Conservation (phyloP, 2,888 invertebrate genomes). For the Dicranocentrus wangi region DNA sequence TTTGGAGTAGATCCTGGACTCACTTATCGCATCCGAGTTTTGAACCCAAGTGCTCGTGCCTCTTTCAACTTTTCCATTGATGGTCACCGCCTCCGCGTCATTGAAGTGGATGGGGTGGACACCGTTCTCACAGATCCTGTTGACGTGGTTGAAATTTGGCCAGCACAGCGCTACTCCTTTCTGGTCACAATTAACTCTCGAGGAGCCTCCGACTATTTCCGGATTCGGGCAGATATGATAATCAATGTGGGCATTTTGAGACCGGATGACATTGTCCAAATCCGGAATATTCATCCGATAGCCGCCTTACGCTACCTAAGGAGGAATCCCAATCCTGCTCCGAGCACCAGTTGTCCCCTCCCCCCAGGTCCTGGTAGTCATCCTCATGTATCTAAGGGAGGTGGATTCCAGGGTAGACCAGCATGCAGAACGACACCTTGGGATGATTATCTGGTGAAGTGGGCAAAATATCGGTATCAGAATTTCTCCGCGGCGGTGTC, state of each 20-base stretch:
- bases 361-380: not conserved
- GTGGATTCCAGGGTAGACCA: conserved; percentile 6
- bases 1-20: not conserved
- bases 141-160: conserved; percentile 12
- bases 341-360: not conserved
- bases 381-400: not conserved
- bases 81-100: conserved; percentile 5
- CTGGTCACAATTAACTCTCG: conserved; percentile 22
- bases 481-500: not conserved
- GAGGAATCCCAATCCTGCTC: not conserved
- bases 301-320: not conserved
- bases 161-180: conserved; percentile 38
- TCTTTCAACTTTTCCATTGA: conserved; percentile 37
- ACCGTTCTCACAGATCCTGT: not conserved
- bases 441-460: not conserved
- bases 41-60: conserved; percentile 25
- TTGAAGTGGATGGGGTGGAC: conserved; percentile 50
- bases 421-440: not conserved
- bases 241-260: not conserved
- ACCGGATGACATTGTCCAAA: not conserved
- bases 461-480: not conserved
- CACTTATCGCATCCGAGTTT: conserved; percentile 29
- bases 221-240: not conserved
- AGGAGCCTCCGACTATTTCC: no score
- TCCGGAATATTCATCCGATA: not conserved